Evolutionary conservation across 2,797 vertebrate genomes (phyloP).

Genomic region (Poeciliopsis paucimaculata): DNA sequence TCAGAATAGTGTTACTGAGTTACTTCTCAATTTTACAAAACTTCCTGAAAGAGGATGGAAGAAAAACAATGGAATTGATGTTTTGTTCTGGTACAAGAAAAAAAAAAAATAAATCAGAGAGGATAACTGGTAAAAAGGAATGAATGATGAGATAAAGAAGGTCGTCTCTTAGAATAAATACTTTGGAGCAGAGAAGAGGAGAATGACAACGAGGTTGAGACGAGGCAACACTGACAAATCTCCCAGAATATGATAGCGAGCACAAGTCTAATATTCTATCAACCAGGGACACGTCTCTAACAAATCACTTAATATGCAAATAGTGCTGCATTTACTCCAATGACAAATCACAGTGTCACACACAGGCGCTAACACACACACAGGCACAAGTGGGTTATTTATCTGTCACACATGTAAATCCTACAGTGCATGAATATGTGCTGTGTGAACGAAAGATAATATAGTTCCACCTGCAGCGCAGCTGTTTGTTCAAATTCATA

Average conservation of each 20-base stretch:
- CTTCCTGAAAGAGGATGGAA: not conserved
- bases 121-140: not conserved
- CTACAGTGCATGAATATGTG: not conserved
- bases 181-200: not conserved
- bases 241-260: slow-evolving; percentile 36
- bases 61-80: not conserved
- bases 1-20: not conserved
- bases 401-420: not conserved
- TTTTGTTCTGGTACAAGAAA: not conserved
- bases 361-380: not conserved
- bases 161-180: not conserved
- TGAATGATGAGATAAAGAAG: not conserved
- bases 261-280: slow-evolving; percentile 54
- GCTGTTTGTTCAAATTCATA: not conserved
- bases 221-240: not conserved
- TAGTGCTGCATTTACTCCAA: slow-evolving; percentile 51
- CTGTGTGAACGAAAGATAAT: not conserved
- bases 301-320: slow-evolving; percentile 70
- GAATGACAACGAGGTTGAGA: not conserved
- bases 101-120: not conserved
- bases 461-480: not conserved
- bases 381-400: not conserved
- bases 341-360: slow-evolving; percentile 44
- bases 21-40: not conserved
- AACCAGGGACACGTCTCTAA: slow-evolving; percentile 39